Percentiles rank a stretch among this genome's conserved stretches.
Evolutionary conservation across 92 coral and sea anemone species (phyloP).

Genomic region (Phenganax subtilis): DNA sequence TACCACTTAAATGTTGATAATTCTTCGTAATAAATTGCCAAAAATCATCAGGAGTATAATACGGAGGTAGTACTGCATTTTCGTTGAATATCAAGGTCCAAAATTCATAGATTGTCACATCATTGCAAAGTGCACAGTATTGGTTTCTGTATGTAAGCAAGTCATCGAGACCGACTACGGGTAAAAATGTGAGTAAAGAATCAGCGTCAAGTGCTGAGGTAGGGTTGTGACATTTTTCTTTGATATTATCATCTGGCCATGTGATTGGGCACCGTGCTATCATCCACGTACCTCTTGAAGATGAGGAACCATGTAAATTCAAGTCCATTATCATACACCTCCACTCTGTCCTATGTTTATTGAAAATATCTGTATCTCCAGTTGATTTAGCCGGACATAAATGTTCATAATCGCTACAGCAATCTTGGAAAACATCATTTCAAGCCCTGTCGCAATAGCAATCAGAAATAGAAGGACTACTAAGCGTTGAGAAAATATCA

Average conservation of each 20-base stretch:
- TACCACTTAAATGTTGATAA: not conserved
- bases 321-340: constrained; percentile 20
- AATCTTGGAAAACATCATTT: constrained; percentile 15
- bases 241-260: constrained; percentile 20
- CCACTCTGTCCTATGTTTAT: constrained; percentile 10
- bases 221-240: constrained; percentile 22
- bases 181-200: constrained; percentile 9
- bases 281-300: constrained; percentile 1
- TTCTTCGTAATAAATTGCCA: constrained; percentile 14
- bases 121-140: constrained; percentile 30
- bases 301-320: too few species aligned
- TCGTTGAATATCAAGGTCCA: constrained; percentile 15
- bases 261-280: constrained; percentile 22
- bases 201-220: not conserved
- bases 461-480: not conserved
- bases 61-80: constrained; percentile 28
- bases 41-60: constrained; percentile 17
- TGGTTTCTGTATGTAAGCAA: constrained; percentile 30
- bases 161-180: constrained; percentile 16
- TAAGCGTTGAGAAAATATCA: not conserved
- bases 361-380: not conserved
- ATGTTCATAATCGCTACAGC: constrained; percentile 26
- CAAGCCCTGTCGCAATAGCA: constrained; percentile 32
- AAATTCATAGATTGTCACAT: constrained; percentile 20
- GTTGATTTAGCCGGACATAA: too few species aligned